Base-by-base conservation (phyloP, 92 coral and sea anemone genomes). In the Zoanthus solanderi region DNA sequence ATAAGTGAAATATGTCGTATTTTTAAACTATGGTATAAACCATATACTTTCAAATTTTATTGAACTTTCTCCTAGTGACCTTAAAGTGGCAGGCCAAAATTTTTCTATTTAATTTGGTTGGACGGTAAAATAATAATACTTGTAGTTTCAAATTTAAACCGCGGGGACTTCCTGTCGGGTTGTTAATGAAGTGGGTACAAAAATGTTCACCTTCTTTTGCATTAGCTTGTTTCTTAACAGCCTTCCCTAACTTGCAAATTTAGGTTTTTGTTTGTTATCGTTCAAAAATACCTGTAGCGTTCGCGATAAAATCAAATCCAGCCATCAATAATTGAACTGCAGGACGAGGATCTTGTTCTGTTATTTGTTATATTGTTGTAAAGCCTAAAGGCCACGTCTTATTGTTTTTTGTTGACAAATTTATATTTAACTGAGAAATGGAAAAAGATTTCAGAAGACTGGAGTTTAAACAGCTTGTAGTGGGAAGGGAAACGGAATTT, bases 161-260 rank as follows among this genome's bases (percentile, higher is more conserved):
- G 87, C 95, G 93, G 87, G 92, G 93, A 90, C 95, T 92, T 92
- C 95, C 95, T 92, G 93, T 78, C 79, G 91, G 29, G 90, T 89
- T 76, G 68, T 85, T 87, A 90, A 92, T 88, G 90, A 89, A 60
- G 90, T 75, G 83, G 87, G 92, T 89, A 93, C 91, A 86, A 92
- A 75, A 75, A 66, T 61, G 82, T 84, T 58, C 67, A 13, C 85
- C 60, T n/a, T 81, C 53, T 17, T 66, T 46, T 44, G 28, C 18
- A 50, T 81, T 44, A 15, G 53, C 54, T 28, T 44, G 76, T 50
- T 34, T 81, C 75, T 63, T 79, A 9, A 17, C 44, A 12, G 56
- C 9, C 61, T 45, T 80, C 29, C 14, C 7, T 37, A 29, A 63
- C 23, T 65, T 80, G 74, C 74, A 81, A 53, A n/a, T 45, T 46